Percentiles rank a stretch among this genome's conserved stretches.
Evolutionary conservation across 2,888 invertebrate genomes (phyloP).

Genomic region (Octonoba sinensis): DNA sequence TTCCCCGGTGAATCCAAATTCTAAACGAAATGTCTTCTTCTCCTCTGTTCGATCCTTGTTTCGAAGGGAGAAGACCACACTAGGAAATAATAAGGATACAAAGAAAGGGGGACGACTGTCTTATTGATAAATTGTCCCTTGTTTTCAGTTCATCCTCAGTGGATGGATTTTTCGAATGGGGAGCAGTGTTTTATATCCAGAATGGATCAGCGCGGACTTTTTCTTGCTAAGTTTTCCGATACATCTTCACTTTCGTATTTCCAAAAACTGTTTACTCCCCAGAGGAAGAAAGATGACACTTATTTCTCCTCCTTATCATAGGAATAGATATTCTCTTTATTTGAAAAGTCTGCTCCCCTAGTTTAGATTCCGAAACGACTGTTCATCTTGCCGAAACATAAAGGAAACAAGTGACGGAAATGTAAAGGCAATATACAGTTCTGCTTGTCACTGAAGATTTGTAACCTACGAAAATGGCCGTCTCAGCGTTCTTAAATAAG

Average conservation of each 20-base stretch:
- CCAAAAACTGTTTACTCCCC: constrained; percentile 22
- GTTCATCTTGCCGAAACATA: no score
- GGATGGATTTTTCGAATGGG: constrained; percentile 19
- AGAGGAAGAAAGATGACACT: constrained; percentile 38
- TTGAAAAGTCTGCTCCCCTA: background rate
- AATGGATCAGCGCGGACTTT: constrained; percentile 25
- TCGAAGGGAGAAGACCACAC: background rate
- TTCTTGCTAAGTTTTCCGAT: constrained; percentile 43
- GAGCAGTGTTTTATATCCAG: constrained; percentile 23
- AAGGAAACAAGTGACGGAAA: background rate
- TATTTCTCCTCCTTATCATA: constrained; percentile 17
- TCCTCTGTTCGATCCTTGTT: constrained; percentile 17
- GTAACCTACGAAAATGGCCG: background rate
- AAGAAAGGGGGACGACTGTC: constrained; percentile 24
- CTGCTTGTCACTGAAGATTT: background rate
- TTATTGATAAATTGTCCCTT: constrained; percentile 52
- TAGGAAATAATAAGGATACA: constrained; percentile 32
- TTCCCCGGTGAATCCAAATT: constrained; percentile 26
- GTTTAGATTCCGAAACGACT: no score
- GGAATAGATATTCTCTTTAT: constrained; percentile 3
- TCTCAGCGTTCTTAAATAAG: no score
- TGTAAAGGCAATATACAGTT: background rate
- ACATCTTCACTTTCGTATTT: constrained; percentile 17
- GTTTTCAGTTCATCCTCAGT: constrained; percentile 35
- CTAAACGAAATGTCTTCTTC: constrained; percentile 12